Evolutionary conservation across 2,888 invertebrate species (phyloP), one percentile per base, ranked within the genome.

Genomic region (Nemotelus nigrinus): DNA sequence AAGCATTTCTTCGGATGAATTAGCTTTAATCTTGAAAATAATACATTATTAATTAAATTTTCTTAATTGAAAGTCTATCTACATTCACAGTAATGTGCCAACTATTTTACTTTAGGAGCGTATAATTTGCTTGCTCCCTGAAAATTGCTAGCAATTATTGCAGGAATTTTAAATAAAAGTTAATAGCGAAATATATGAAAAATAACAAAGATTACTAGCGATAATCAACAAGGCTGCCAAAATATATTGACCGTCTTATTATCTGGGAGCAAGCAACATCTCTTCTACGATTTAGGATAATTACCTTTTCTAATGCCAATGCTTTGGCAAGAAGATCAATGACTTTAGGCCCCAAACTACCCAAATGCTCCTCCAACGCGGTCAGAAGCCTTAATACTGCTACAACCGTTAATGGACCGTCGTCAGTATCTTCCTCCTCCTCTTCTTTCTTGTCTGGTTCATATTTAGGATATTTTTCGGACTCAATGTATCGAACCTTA

Each of bases 261-360:
- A 0, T 25, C 25, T 25, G 25, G 25, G 25, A 25, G 25, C 25
- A 25, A 25, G 25, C 25, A 25, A 25, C 25, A 25, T 25, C 25
- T 25, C 25, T 25, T 25, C 25, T 25, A 25, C 25, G 0, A 25
- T 25, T 25, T 25, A 25, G 25, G 25, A 25, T 25, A 25, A 25
- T 79, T 79, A 80, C 80, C 87, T 94, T 95, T 83, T 95, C 95
- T 87, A 95, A 90, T 57, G 92, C 93, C 65, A 95, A 85, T 0
- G 95, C 95, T 79, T 92, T 92, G 0, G 92, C 92, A n/a, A 96
- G 87, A 80, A 96, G 85, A 79, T 93, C 92, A 0, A 94, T 91
- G 10, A 95, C 89, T 86, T 92, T 93, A 0, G 95, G 95, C 0
- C 95, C 95, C 4, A 96, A 88, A 55, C 94, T 94, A n/a, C 96